phyloP scores from a whole-genome alignment of 2,888 invertebrate species.

The Volucella inanis region DNA sequence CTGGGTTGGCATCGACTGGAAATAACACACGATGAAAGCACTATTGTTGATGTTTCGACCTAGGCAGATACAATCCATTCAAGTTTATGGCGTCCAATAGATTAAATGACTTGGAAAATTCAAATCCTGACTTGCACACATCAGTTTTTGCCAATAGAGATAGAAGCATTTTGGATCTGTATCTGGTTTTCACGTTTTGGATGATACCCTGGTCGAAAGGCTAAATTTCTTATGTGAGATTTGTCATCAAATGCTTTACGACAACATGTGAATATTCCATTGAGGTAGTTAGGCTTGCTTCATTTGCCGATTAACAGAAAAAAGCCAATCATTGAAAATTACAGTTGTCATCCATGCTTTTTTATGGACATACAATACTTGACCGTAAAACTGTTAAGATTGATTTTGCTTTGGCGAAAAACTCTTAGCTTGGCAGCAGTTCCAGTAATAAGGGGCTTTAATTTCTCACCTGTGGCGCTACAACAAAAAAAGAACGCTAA shows the following conservation, averaged over 20 bases:
- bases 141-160: slow-evolving; percentile 10
- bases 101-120: slow-evolving; percentile 14
- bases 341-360: not conserved
- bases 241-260: slow-evolving; percentile 12
- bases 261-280: slow-evolving; percentile 25
- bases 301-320: slow-evolving; percentile 5
- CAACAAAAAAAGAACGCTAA: no score
- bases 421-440: no score
- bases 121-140: slow-evolving; percentile 19
- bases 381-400: slow-evolving; percentile 25
- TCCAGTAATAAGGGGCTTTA: no score
- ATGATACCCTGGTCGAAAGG: slow-evolving; percentile 1
- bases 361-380: slow-evolving; percentile 13
- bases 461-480: no score
- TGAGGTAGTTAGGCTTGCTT: slow-evolving; percentile 9
- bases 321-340: slow-evolving; percentile 4
- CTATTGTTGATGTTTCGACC: no score
- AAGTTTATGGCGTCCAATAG: no score
- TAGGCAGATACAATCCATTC: no score
- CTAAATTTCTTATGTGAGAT: slow-evolving; percentile 25
- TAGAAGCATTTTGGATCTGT: slow-evolving; percentile 21
- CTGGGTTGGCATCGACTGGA: not conserved
- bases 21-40: slow-evolving; percentile 8
- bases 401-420: no score
- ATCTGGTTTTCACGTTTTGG: not conserved